Percentiles rank a stretch among this genome's conserved stretches.
These are phyloP conservation scores for Cisticola juncidis DNA, from an alignment of 2,113 vertebrate genomes.

Conservation along the genomic window DNA sequence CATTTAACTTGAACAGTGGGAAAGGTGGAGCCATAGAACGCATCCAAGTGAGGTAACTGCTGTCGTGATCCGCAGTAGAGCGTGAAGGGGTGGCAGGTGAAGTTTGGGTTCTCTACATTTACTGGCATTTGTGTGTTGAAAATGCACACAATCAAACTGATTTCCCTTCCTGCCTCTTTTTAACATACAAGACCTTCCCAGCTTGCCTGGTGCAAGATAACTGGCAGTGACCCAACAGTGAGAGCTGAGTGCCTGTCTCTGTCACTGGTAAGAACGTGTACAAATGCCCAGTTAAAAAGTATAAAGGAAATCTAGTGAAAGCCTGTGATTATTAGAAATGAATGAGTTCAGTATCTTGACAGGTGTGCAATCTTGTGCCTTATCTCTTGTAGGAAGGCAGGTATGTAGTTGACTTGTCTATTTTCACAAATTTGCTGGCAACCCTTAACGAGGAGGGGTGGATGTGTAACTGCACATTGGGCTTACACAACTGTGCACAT, in stretches of 20 bases:
- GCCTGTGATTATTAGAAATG: neutral
- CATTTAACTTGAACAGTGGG: neutral
- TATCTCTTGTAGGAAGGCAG: neutral
- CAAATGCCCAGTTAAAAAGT: neutral
- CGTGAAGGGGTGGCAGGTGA: neutral
- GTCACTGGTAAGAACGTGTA: neutral
- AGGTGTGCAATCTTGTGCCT: neutral
- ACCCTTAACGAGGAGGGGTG: rapidly evolving
- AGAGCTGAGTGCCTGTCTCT: neutral
- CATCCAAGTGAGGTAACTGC: rapidly evolving
- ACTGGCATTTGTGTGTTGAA: neutral
- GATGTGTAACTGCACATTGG: neutral
- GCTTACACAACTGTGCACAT: rapidly evolving
- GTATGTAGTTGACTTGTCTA: neutral
- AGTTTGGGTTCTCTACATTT: neutral
- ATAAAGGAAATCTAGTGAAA: neutral
- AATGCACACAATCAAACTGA: neutral
- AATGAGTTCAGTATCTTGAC: neutral
- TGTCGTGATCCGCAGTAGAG: neutral
- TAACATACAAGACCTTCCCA: neutral
- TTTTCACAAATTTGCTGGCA: neutral
- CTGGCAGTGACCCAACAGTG: neutral
- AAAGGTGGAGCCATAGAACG: neutral
- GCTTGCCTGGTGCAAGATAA: neutral
- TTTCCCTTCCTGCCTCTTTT: neutral